These are phyloP conservation scores for Ornithorhynchus anatinus DNA, from an alignment of 2,113 vertebrate genomes.

Conservation along the genomic window DNA sequence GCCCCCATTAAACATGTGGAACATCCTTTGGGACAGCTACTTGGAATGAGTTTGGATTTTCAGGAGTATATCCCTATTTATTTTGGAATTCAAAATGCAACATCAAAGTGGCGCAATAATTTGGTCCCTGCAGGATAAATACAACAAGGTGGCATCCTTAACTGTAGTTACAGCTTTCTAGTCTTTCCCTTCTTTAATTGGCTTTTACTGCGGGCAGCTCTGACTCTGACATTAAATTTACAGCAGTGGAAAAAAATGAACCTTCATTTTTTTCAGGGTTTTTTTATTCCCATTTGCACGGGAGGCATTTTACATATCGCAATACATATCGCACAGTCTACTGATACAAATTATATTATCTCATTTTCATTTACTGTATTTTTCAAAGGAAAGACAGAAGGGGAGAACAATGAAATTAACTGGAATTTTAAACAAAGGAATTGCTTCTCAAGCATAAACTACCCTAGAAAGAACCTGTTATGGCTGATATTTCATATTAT, in stretches of 20 bases:
- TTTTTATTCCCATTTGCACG: conserved; percentile 11
- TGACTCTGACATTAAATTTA: conserved; percentile 16
- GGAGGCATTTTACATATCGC: too few relatives aligned
- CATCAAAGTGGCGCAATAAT: neutral
- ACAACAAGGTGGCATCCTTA: neutral
- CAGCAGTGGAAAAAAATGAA: conserved; percentile 30
- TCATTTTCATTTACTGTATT: conserved; percentile 18
- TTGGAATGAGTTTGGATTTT: neutral
- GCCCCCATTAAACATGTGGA: conserved; percentile 1
- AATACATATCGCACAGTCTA: conserved; percentile 30
- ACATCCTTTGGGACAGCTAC: neutral
- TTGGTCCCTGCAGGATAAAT: neutral
- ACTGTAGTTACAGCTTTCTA: neutral
- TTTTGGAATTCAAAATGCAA: conserved; percentile 21
- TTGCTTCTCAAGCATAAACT: neutral
- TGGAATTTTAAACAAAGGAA: neutral
- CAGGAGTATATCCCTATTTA: conserved; percentile 14
- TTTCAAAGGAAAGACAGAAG: conserved; percentile 20
- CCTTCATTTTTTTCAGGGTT: conserved; percentile 12
- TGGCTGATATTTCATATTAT: too few relatives aligned
- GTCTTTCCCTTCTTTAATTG: conserved; percentile 23
- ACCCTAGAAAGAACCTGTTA: too few relatives aligned
- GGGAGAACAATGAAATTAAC: conserved; percentile 27
- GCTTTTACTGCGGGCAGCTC: conserved; percentile 22
- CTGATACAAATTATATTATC: conserved; percentile 39